phyloP scores from a whole-genome alignment of 92 coral and sea anemone genomes.

The Scolanthus callimorphus region DNA sequence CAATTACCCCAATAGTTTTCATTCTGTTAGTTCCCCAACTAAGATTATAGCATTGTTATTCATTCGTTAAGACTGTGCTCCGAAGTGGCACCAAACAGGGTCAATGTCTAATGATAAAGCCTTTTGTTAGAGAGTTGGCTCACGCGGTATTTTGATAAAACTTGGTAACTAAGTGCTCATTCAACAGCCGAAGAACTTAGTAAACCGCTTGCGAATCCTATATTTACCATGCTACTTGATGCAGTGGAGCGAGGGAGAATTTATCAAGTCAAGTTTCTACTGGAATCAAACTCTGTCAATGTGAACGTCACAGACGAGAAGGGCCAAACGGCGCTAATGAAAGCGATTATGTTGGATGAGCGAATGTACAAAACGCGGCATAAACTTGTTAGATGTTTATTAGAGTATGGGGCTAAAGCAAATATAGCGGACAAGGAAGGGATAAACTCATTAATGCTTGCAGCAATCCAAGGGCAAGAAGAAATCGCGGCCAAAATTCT shows the following conservation, averaged over 20 bases:
- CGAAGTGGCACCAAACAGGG: too few species aligned
- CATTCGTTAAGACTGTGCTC: too few species aligned
- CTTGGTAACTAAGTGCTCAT: too few species aligned
- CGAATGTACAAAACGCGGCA: conserved; percentile 76
- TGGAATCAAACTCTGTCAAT: conserved; percentile 65
- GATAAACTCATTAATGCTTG: conserved; percentile 79
- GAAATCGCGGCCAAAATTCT: conserved; percentile 65
- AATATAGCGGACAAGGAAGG: conserved; percentile 68
- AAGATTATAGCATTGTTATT: too few species aligned
- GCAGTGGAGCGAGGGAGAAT: conserved; percentile 82
- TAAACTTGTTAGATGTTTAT: conserved; percentile 68
- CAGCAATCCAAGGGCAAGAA: conserved; percentile 63
- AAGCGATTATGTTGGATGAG: conserved; percentile 81
- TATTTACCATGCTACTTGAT: conserved; percentile 66
- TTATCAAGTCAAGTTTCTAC: conserved; percentile 85
- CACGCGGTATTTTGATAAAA: too few species aligned
- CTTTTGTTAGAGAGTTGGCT: too few species aligned
- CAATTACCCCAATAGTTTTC: neutral
- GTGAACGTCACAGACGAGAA: conserved; percentile 82
- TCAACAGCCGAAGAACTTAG: too few species aligned
- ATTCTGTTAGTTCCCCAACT: too few species aligned
- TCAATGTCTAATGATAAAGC: too few species aligned
- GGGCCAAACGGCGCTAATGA: conserved; percentile 87
- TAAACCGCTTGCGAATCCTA: too few species aligned
- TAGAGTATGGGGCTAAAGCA: conserved; percentile 76